Percentiles rank a stretch among this genome's conserved stretches.
Conservation (phyloP, 1,140 invertebrate species). For the Heterodera carotae region DNA sequence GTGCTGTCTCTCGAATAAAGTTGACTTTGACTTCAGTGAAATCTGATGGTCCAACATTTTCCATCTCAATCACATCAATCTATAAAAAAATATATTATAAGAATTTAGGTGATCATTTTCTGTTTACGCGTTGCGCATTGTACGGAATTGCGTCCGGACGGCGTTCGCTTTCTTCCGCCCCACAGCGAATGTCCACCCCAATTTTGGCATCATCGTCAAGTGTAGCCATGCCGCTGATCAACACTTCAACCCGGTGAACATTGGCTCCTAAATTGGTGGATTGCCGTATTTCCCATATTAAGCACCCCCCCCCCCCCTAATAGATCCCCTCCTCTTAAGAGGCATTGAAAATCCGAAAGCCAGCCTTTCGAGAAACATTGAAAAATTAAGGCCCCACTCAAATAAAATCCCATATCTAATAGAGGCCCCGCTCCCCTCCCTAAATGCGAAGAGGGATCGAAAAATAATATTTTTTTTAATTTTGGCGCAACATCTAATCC, state of each 20-base stretch:
- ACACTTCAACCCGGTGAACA: conserved; percentile 4
- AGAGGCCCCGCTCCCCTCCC: no score
- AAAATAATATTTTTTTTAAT: no score
- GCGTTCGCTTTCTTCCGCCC: background rate
- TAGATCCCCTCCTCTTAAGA: no score
- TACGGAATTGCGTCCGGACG: conserved; percentile 12
- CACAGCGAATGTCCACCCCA: conserved; percentile 13
- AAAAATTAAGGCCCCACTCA: no score
- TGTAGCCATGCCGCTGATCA: conserved; percentile 16
- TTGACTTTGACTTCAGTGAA: conserved; percentile 14
- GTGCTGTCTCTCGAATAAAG: background rate
- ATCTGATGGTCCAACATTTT: background rate
- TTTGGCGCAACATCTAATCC: no score
- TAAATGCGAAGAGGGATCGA: no score
- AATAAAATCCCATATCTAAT: no score
- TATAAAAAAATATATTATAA: background rate
- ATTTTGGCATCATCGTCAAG: conserved; percentile 10
- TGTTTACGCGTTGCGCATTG: conserved; percentile 13
- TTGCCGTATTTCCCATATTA: no score
- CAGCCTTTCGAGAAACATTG: no score
- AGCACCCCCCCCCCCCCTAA: no score
- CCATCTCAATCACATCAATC: conserved; percentile 28
- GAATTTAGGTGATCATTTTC: background rate
- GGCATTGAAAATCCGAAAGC: no score
- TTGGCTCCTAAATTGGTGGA: background rate